Conservation (phyloP, 2,797 vertebrate genomes). For the Tragelaphus eurycerus region DNA sequence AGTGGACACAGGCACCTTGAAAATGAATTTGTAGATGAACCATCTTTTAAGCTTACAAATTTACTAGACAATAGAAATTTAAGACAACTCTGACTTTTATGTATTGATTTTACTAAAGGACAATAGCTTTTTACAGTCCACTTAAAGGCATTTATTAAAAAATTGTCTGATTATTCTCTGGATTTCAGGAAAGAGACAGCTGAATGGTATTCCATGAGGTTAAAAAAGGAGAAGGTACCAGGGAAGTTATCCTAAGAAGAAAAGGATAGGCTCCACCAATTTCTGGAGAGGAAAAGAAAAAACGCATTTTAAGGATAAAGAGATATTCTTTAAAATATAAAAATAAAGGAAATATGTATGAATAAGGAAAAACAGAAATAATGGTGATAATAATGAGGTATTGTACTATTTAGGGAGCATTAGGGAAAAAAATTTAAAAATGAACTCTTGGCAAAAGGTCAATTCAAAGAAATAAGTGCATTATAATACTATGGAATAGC, state of each 20-base stretch:
- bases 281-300: background rate
- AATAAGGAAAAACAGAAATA: constrained; percentile 12
- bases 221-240: background rate
- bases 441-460: background rate
- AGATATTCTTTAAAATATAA: background rate
- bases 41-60: background rate
- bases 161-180: background rate
- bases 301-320: background rate
- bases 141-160: background rate
- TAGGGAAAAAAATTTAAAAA: background rate
- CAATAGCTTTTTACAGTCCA: background rate
- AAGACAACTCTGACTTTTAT: background rate
- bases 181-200: background rate
- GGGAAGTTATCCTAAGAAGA: background rate
- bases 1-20: background rate
- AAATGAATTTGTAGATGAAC: background rate
- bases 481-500: background rate
- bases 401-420: background rate
- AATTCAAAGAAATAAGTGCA: background rate
- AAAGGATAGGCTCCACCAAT: background rate
- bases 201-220: background rate
- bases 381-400: background rate
- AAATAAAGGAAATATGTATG: background rate
- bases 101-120: background rate
- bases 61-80: background rate